phyloP scores from a whole-genome alignment of 2,113 vertebrate species.

The Cebus imitator region DNA sequence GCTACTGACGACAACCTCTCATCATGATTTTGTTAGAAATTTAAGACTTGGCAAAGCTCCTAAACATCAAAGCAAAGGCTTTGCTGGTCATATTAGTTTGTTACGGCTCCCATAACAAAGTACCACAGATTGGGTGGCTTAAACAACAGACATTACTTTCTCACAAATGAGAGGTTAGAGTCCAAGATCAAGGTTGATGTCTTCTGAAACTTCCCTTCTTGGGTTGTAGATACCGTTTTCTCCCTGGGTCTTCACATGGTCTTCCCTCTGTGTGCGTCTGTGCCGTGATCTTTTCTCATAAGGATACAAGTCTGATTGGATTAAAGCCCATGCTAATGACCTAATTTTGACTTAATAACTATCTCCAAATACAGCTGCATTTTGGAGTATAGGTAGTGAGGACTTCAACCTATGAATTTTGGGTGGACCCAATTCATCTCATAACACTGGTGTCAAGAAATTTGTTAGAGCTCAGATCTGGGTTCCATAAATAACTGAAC shows the following conservation, averaged over 20 bases:
- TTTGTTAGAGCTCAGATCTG: constrained; percentile 23
- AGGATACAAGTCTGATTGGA: neutral
- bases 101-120: neutral
- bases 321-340: neutral
- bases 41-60: neutral
- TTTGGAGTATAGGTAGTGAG: neutral
- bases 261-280: accelerated
- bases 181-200: neutral
- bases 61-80: neutral
- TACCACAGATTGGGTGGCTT: neutral
- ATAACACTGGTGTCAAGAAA: neutral
- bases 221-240: too few species aligned
- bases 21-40: neutral
- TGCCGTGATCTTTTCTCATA: neutral
- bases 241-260: accelerated
- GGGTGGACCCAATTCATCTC: neutral
- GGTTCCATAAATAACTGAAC: constrained; percentile 44
- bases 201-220: neutral
- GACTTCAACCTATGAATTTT: neutral
- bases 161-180: neutral
- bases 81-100: neutral
- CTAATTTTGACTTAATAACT: neutral
- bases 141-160: neutral
- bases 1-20: neutral
- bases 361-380: neutral